Base-by-base conservation (phyloP, 2,888 invertebrate genomes). In the Acronicta alni region DNA sequence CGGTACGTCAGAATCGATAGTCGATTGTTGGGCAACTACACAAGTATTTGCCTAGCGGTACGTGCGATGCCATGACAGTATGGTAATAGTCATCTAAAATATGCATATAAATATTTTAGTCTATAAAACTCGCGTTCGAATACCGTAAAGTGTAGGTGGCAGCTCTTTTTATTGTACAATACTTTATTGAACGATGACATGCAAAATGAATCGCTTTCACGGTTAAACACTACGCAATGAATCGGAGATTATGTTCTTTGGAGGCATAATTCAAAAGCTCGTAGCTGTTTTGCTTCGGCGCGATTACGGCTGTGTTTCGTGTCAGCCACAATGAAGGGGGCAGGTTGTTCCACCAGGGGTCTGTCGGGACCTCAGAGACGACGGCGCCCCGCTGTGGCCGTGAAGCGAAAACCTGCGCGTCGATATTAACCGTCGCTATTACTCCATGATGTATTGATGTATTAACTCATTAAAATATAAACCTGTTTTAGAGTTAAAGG, bases 391-490 rank as follows among this genome's bases (percentile, higher is more conserved):
- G 90, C 89, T 85, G 93, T 44, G 92, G 78, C 77, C 74, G 80
- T 72, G 87, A 86, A 89, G 88, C 86, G 84, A 89, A 88, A 87
- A 88, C 86, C 83, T 75, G 85, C 86, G 81, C 86, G 86, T 80
- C 86, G 83, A 88, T 91, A 90, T 89, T 84, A 88, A 83, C 78
- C 77, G 66, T 79, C 67, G 75, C 78, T 83, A 87, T 86, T 87
- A 88, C 77, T 78, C 80, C 84, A 90, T 89, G 90, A 92, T 92
- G 86, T 87, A 93, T 92, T 86, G 91, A 90, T 84, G 86, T 89
- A 91, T 92, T 91, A 89, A 90, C 90, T 92, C 87, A 92, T 92
- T 92, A 87, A 88, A 91, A 91, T 91, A 86, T 88, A 88, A 89
- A 89, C 88, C 86, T 85, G 88, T 88, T 87, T 86, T 83, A 80